Evolutionary conservation across 2,888 invertebrate genomes (phyloP).

Genomic region (Drepana falcataria): DNA sequence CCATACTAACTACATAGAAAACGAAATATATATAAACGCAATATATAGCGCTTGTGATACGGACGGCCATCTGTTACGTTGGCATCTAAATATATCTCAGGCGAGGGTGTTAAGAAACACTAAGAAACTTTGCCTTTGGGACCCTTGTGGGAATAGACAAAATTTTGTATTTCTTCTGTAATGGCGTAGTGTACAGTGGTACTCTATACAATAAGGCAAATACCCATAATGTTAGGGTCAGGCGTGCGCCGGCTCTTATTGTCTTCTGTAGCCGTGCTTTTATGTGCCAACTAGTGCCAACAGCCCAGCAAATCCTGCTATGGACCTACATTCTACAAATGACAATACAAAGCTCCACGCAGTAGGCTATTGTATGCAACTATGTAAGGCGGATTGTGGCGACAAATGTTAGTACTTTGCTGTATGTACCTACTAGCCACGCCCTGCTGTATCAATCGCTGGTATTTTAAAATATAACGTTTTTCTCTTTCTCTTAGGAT

Average conservation of each 20-base stretch:
- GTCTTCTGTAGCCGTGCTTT: slow-evolving; percentile 39
- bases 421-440: background rate
- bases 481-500: too few species aligned
- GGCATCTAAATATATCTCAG: too few species aligned
- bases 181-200: slow-evolving; percentile 29
- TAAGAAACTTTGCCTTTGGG: too few species aligned
- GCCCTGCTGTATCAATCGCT: too few species aligned
- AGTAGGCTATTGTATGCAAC: slow-evolving; percentile 46
- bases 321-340: slow-evolving; percentile 48
- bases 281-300: slow-evolving; percentile 18
- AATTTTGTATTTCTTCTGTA: slow-evolving; percentile 18
- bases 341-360: slow-evolving; percentile 35
- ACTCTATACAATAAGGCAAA: slow-evolving; percentile 64
- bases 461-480: too few species aligned
- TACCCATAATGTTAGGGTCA: slow-evolving; percentile 61
- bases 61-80: too few species aligned
- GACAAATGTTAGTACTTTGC: slow-evolving; percentile 8
- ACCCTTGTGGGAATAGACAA: too few species aligned
- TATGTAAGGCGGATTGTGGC: slow-evolving; percentile 31
- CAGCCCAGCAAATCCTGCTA: slow-evolving; percentile 20
- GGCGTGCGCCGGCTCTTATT: slow-evolving; percentile 56
- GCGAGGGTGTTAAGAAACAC: too few species aligned
- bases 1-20: too few species aligned
- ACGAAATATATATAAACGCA: too few species aligned
- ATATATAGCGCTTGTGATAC: too few species aligned